Evolutionary conservation across 2,888 invertebrate species (phyloP), one percentile per base, ranked within the genome.

Genomic region (Hyles lineata): DNA sequence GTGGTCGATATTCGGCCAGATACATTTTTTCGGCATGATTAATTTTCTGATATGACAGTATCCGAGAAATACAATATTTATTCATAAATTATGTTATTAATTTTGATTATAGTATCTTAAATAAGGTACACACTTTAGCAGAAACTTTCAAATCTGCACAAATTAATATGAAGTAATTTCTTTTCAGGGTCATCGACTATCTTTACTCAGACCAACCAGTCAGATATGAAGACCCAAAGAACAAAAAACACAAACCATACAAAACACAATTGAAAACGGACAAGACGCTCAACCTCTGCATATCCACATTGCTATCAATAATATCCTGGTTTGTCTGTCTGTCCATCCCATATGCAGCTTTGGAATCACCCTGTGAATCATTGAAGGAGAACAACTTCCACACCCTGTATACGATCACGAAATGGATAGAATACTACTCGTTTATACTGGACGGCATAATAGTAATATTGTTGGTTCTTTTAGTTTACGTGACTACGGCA

Each of bases 241-340:
- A 84, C 77, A 52, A 83, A 72, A 77, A 74, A 0, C 87, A 86
- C 73, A 74, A 77, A 35, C 35, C 73, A 0, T 78, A 83, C 76
- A 83, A 74, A 58, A 83, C 79, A 0, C 77, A 77, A 50, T 75
- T 90, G 0, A 74, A 76, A 3, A 81, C 81, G 0, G 81, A 87
- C 62, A 70, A 75, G 7, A 80, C 77, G 0, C 76, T 87, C 76
- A 85, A 85, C 17, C 75, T 88, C 0, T 84, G 79, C 59, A 74
- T 90, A 3, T 90, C 90, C 0, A 72, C 78, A 1, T 67, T 91
- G 29, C 80, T 89, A 60, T 88, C 90, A 0, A 0, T 88, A 8
- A 81, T 90, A 9, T 77, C 79, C 8, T 74, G 83, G 0, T 60
- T 90, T 8, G 71, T 89, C 0, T 86, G 85, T 71, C 21, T 90